A percentile compares a stretch with the other conserved stretches of the same genome.
Conservation (phyloP, 1,140 invertebrate species). For the Amphibalanus amphitrite region DNA sequence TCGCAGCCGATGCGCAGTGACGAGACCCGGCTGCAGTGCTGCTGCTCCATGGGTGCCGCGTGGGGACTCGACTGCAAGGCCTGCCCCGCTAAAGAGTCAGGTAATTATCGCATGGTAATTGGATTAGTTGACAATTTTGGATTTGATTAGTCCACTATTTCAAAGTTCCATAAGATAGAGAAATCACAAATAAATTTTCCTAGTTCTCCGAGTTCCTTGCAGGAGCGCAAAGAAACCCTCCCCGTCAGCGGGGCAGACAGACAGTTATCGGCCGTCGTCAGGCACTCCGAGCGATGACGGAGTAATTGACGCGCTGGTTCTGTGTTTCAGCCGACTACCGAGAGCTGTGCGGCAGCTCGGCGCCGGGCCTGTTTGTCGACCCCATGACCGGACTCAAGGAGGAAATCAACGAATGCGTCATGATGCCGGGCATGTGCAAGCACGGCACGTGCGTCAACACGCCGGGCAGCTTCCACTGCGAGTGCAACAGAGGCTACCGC, state of each 20-base stretch:
- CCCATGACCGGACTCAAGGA: conserved; percentile 43
- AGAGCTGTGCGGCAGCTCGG: conserved; percentile 35
- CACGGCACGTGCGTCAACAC: conserved; percentile 66
- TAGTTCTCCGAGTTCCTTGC: too few species aligned
- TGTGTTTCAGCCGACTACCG: conserved; percentile 29
- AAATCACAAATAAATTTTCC: too few species aligned
- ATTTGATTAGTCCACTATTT: too few species aligned
- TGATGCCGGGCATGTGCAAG: conserved; percentile 69
- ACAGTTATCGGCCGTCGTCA: too few species aligned
- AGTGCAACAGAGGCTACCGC: conserved; percentile 46
- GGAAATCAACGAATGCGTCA: conserved; percentile 60
- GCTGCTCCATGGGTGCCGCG: conserved; percentile 68
- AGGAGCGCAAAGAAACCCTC: too few species aligned
- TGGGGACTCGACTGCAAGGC: conserved; percentile 63
- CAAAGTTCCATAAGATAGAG: too few species aligned
- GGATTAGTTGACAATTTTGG: too few species aligned
- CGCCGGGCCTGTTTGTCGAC: conserved; percentile 50
- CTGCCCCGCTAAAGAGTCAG: conserved; percentile 47
- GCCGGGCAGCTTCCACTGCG: conserved; percentile 52
- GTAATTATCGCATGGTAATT: too few species aligned
- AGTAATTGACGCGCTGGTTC: too few species aligned
- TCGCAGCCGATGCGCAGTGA: conserved; percentile 50
- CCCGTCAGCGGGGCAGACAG: too few species aligned
- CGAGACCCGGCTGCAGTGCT: conserved; percentile 68
- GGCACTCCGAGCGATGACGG: too few species aligned